Conservation (phyloP, 2,888 invertebrate genomes). For the Craniophora ligustri region DNA sequence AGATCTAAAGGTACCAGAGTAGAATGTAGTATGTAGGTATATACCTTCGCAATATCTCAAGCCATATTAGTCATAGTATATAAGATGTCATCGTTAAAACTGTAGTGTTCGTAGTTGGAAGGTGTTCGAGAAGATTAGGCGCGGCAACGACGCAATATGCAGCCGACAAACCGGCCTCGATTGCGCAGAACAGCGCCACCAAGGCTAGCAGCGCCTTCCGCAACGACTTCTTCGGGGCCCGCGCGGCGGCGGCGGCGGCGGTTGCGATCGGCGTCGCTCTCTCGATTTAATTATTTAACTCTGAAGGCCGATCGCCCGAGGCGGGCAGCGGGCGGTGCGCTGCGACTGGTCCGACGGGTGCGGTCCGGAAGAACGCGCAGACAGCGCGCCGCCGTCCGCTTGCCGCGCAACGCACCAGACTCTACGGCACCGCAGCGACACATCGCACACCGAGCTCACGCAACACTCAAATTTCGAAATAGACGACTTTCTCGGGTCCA, state of each 20-base stretch:
- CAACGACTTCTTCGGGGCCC: slow-evolving; percentile 83
- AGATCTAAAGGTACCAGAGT: too few relatives aligned
- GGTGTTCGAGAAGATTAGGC: slow-evolving; percentile 78
- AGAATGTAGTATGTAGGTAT: slow-evolving; percentile 14
- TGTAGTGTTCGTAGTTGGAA: slow-evolving; percentile 65
- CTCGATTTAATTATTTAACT: slow-evolving; percentile 86
- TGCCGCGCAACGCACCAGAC: slow-evolving; percentile 81
- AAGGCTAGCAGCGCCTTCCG: slow-evolving; percentile 86
- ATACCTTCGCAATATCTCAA: too few relatives aligned
- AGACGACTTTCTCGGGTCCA: slow-evolving; percentile 84
- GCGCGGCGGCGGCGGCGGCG: slow-evolving; percentile 60
- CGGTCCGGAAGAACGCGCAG: slow-evolving; percentile 85
- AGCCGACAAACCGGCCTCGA: slow-evolving; percentile 84
- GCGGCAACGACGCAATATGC: slow-evolving; percentile 79
- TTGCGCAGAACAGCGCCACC: slow-evolving; percentile 86
- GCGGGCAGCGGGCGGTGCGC: slow-evolving; percentile 83
- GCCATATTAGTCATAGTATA: slow-evolving; percentile 46
- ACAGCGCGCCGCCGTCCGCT: slow-evolving; percentile 86
- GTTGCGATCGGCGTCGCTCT: slow-evolving; percentile 70
- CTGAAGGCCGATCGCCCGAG: slow-evolving; percentile 87
- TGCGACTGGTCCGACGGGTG: slow-evolving; percentile 87
- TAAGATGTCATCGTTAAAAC: slow-evolving; percentile 69
- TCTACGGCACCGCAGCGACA: slow-evolving; percentile 85
- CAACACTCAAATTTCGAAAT: slow-evolving; percentile 85
- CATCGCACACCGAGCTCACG: slow-evolving; percentile 79